Evolutionary conservation across 2,888 invertebrate genomes (phyloP), one percentile per base, ranked within the genome.

Genomic region (Xanthorhoe spadicearia): DNA sequence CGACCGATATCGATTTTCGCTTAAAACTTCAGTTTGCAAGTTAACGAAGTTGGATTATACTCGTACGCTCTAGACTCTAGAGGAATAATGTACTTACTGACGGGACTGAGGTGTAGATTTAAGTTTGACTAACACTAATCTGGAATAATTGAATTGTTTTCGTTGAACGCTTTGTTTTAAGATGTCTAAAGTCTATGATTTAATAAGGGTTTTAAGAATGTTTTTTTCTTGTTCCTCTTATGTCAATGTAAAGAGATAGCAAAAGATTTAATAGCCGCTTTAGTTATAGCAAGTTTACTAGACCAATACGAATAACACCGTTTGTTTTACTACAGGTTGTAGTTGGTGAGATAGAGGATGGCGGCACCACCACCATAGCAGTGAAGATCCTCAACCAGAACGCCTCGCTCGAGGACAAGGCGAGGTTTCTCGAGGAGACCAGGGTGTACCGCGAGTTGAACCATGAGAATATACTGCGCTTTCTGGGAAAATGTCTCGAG

Each of bases 381-480:
- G 97, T 97, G 5, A 95, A 96, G 83, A 96, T 97, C 68, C 93
- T 97, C 49, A 95, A 96, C 70, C 96, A 96, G 77, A 96, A 96
- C 80, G 96, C 97, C 13, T 95, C 95, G 13, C 90, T 94, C n/a
- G 94, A 94, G 55, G 97, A 97, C 78, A 96, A 97, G 81, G 95
- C 96, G 68, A 94, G 95, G 79, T 97, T 97, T 86, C 92, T 97
- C 53, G 95, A 96, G 73, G 97, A 98, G 83, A 95, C 95, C 13
- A 93, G 94, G 56, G 94, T 96, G 35, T 97, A 95, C 83, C 94
- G 96, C 57, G 96, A 96, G 76, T 83, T 95, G 52, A 92, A 93
- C 5, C 97, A 97, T 85, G 94, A 95, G 28, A 96, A 97, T 81
- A 91, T 98, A 19, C 86, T 97, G 60, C 92, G 94, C 23, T 92